Base-by-base conservation (phyloP, 2,888 invertebrate genomes). In the Crossocerus cetratus region DNA sequence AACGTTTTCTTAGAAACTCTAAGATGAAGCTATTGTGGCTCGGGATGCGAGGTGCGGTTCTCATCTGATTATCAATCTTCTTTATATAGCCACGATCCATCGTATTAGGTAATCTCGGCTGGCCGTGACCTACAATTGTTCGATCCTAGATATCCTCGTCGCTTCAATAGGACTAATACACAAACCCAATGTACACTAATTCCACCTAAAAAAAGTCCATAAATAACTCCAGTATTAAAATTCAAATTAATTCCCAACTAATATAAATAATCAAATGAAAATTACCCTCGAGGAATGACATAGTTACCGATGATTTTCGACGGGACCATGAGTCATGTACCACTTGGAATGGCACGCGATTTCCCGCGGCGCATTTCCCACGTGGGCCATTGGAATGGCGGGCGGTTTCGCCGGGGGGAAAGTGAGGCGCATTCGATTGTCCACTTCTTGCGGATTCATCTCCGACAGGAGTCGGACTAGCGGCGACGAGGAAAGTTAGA, bases 401-500 rank as follows among this genome's bases (percentile, higher is more conserved):
- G 49, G 5, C 14, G 49, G 16, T 49, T 49, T 16, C 49, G 8
- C 59, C 56, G 42, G 44, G 65, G 69, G 58, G 78, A 78, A 78
- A 78, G 73, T 67, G 32, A 13, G 20, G 18, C 18, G 16, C 67
- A 44, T 68, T 57, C 21, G 68, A 54, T 61, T 66, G 64, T 69
- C 64, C 65, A 53, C 58, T 72, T 54, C 65, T 73, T 67, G 60
- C 65, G 69, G 67, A 75, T 75, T 68, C 54, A 71, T 69, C 69
- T 32, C 32, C 11, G 11, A 32, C 32, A 32, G 49, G 14, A 49
- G 16, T 58, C 55, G 49, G 58, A 21, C 55, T 49, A 65, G 43
- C 56, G 58, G 18, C 21, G 72, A 66, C 21, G 72, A 66, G 60
- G 75, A 76, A 73, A 74, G 76, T 74, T 76, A 73, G 73, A 78